Conservation (phyloP, 1,140 invertebrate genomes). For the Leguminivora glycinivorella region DNA sequence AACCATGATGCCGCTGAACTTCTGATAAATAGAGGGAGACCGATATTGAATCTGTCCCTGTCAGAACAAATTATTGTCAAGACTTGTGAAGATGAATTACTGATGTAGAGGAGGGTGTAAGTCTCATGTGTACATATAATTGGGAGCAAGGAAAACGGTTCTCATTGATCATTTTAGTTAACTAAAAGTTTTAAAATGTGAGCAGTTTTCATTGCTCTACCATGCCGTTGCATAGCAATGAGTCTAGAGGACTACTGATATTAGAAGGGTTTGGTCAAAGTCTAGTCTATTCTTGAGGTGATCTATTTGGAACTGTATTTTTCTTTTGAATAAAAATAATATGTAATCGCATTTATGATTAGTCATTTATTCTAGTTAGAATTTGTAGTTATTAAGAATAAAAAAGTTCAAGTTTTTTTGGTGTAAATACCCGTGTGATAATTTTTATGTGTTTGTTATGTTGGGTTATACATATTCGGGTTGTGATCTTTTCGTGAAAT, state of each 20-base stretch:
- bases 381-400: neutral
- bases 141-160: too few species aligned
- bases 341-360: neutral
- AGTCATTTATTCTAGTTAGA: neutral
- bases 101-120: neutral
- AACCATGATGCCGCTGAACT: conserved; percentile 64
- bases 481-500: conserved; percentile 36
- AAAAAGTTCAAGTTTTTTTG: neutral
- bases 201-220: too few species aligned
- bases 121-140: too few species aligned
- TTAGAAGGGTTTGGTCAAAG: neutral
- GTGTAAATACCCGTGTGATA: neutral
- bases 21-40: conserved; percentile 49
- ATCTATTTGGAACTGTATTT: too few species aligned
- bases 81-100: conserved; percentile 16
- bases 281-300: too few species aligned
- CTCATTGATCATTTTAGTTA: too few species aligned
- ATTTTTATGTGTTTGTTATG: neutral
- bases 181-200: too few species aligned
- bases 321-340: neutral
- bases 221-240: neutral
- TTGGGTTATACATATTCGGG: conserved; percentile 29
- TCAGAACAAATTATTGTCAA: conserved; percentile 32
- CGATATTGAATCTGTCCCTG: conserved; percentile 28
- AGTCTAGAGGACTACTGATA: neutral